Percentiles rank a stretch among this genome's conserved stretches.
Conservation (phyloP, 2,797 vertebrate species). For the Galagoides demidoff region DNA sequence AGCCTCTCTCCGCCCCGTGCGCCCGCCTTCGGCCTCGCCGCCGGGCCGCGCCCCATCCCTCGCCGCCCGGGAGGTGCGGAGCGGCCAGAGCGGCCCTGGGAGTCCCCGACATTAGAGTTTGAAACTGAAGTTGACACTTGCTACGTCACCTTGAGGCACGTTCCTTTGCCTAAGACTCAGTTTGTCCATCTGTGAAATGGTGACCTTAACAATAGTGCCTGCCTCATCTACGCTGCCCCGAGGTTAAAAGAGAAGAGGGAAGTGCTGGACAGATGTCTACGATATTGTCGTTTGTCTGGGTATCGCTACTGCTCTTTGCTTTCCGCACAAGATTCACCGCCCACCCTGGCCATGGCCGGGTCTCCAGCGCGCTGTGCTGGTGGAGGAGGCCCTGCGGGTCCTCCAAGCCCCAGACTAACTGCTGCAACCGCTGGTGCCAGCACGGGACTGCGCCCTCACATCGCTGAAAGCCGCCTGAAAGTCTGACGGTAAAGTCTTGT, state of each 20-base stretch:
- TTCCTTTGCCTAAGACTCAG: conserved; percentile 34
- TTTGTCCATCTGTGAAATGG: conserved; percentile 49
- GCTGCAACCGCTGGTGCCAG: background rate
- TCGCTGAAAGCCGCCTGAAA: background rate
- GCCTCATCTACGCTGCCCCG: background rate
- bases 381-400: background rate
- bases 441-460: background rate
- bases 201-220: background rate
- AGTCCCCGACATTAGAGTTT: background rate
- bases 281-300: background rate
- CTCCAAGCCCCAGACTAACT: background rate
- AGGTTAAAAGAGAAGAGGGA: background rate
- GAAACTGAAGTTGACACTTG: background rate
- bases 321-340: background rate
- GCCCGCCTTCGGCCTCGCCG: background rate
- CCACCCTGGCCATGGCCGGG: background rate
- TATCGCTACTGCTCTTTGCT: background rate
- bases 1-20: background rate
- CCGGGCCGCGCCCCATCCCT: background rate
- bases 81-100: background rate
- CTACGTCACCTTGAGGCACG: background rate
- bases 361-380: background rate
- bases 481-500: background rate
- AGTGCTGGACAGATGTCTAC: background rate
- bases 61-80: background rate